A percentile compares a stretch with the other conserved stretches of the same genome.
These are phyloP conservation scores for Eclectus roratus DNA, from an alignment of 2,113 vertebrate genomes.

Conservation along the genomic window DNA sequence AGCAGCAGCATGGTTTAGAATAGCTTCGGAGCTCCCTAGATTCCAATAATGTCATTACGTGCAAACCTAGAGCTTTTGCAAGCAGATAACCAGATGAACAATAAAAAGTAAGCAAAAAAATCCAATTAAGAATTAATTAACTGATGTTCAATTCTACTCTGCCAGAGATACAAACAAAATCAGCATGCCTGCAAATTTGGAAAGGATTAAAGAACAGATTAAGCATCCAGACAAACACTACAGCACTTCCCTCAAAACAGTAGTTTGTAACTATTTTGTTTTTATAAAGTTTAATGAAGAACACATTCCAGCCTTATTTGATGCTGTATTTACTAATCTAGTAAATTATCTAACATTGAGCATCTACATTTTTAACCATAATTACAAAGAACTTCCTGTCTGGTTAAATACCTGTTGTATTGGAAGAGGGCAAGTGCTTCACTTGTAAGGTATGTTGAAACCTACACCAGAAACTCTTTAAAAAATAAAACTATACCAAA, in stretches of 20 bases:
- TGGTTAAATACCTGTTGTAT: background rate
- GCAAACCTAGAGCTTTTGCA: background rate
- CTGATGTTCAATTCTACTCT: background rate
- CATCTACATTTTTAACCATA: background rate
- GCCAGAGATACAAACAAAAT: background rate
- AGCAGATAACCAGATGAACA: slow-evolving; percentile 16
- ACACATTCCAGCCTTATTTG: background rate
- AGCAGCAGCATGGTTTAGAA: background rate
- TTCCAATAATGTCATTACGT: slow-evolving; percentile 24
- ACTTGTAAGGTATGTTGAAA: background rate
- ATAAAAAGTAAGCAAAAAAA: slow-evolving; percentile 6
- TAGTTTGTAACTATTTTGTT: background rate
- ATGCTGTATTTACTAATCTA: background rate
- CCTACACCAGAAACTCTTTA: background rate
- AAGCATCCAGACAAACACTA: background rate
- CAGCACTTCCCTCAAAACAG: background rate
- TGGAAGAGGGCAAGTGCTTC: background rate
- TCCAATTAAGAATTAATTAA: slow-evolving; percentile 52
- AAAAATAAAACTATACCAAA: slow-evolving; percentile 14
- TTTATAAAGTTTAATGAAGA: background rate
- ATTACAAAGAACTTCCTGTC: background rate
- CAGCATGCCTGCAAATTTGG: background rate
- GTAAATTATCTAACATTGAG: background rate
- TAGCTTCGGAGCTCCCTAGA: slow-evolving; percentile 3
- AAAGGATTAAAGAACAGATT: background rate